Conservation (phyloP, 1,140 invertebrate genomes). For the Cydia pomonella region DNA sequence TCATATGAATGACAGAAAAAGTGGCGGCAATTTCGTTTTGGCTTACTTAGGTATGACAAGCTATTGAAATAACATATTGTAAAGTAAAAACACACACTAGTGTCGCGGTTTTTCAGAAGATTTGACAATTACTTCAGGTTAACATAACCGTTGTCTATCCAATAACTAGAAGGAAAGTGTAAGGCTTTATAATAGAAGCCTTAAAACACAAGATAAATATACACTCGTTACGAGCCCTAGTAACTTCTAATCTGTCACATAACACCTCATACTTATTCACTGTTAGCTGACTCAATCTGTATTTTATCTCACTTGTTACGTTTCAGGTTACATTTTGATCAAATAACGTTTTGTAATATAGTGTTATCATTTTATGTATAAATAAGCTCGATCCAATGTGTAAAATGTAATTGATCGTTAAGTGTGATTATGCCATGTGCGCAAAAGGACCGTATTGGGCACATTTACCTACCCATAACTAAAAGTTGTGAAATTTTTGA, state of each 20-base stretch:
- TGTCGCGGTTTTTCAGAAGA: not conserved
- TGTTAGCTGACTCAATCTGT: not conserved
- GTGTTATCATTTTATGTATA: too few relatives aligned
- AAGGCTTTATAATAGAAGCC: slow-evolving; percentile 17
- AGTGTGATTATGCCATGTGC: too few relatives aligned
- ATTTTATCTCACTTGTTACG: not conserved
- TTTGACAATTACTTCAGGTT: not conserved
- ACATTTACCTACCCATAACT: not conserved
- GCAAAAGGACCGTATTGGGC: not conserved
- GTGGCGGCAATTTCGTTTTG: slow-evolving; percentile 70
- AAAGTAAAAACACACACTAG: not conserved
- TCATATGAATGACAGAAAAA: slow-evolving; percentile 68
- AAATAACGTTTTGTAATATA: too few relatives aligned
- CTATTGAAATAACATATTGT: not conserved
- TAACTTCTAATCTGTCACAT: not conserved
- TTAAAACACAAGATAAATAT: slow-evolving; percentile 10
- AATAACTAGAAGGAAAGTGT: not conserved
- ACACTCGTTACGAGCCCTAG: slow-evolving; percentile 18
- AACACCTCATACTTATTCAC: not conserved
- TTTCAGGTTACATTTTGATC: too few relatives aligned
- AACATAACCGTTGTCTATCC: not conserved
- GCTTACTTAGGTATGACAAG: not conserved
- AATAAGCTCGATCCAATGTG: too few relatives aligned
- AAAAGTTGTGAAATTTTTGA: too few relatives aligned
- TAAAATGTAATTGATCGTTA: not conserved